phyloP scores from a whole-genome alignment of 2,888 invertebrate species.

The Ceramica pisi region DNA sequence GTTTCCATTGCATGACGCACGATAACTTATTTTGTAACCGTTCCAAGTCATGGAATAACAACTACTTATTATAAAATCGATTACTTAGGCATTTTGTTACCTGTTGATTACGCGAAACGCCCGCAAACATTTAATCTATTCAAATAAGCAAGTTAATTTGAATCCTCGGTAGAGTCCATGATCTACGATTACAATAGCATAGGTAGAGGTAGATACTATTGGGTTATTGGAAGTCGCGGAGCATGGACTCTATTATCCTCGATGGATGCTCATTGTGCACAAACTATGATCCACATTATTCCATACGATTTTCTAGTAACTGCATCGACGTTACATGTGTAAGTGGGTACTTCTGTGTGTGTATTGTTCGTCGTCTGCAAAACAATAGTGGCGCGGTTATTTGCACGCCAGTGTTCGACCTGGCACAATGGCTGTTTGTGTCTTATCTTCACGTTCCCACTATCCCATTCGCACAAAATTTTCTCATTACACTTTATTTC shows the following conservation, averaged over 20 bases:
- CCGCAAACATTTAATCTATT: slow-evolving; percentile 30
- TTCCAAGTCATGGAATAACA: slow-evolving; percentile 73
- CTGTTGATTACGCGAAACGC: slow-evolving; percentile 66
- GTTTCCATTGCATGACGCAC: slow-evolving; percentile 73
- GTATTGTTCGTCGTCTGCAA: slow-evolving; percentile 64
- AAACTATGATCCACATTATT: slow-evolving; percentile 56
- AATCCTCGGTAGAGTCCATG: neutral
- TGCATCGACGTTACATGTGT: slow-evolving; percentile 61
- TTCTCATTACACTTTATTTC: slow-evolving; percentile 80
- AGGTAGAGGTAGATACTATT: too few relatives aligned
- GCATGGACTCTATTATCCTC: slow-evolving; percentile 30
- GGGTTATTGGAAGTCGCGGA: slow-evolving; percentile 13
- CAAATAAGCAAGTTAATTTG: slow-evolving; percentile 48
- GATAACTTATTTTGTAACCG: slow-evolving; percentile 72
- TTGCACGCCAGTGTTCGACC: slow-evolving; percentile 77
- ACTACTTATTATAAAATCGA: slow-evolving; percentile 72
- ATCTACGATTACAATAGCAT: too few relatives aligned
- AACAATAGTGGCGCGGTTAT: slow-evolving; percentile 79
- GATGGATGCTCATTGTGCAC: slow-evolving; percentile 37
- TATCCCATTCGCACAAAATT: slow-evolving; percentile 84
- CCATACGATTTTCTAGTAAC: slow-evolving; percentile 61
- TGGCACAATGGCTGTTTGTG: slow-evolving; percentile 83
- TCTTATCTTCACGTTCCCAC: slow-evolving; percentile 84
- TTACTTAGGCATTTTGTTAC: slow-evolving; percentile 66
- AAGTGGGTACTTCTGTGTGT: slow-evolving; percentile 59